Evolutionary conservation across 2,888 invertebrate species (phyloP), one percentile per base, ranked within the genome.

Genomic region (Aelia acuminata): DNA sequence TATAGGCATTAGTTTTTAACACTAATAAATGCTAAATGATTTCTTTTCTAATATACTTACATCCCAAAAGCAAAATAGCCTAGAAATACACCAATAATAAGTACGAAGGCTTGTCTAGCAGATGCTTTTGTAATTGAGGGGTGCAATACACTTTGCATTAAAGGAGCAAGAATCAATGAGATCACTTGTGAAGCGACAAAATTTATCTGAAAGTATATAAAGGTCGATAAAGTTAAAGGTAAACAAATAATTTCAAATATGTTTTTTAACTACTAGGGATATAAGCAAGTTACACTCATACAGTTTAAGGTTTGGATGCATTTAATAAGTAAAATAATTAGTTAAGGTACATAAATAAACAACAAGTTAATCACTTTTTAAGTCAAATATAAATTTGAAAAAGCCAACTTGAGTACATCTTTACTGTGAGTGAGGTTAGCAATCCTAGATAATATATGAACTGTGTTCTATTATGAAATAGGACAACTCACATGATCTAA

Each of bases 1-100:
- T 22, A 5, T 22, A n/a, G 8, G 8, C 0, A n/a, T 22, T 22
- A 5, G 53, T 53, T 22, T 7, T n/a, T n/a, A 53, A 20, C 18
- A 53, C n/a, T 4, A 5, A n/a, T n/a, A n/a, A n/a, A n/a, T n/a
- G 22, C n/a, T 53, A 53, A 53, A n/a, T 53, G 53, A n/a, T 3
- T 57, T 31, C 11, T 57, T 26, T 57, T 18, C 18, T 1, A 7
- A 84, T n/a, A 87, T 70, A 94, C 95, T 95, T 94, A 96, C 95
- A 94, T 95, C 93, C 97, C 97, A 93, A 97, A 97, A 93, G 97
- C 97, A 93, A 97, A 97, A 93, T 96, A 97, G 91, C 96, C 96
- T 92, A 97, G 95, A 91, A 94, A 93, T 91, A 97, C 94, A 91
- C 97, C 97, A 92, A 96, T 93, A 90, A 95, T 92, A 91, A 97